These are phyloP conservation scores for Eidolon helvum DNA, from an alignment of 2,113 vertebrate genomes.

Conservation along the genomic window DNA sequence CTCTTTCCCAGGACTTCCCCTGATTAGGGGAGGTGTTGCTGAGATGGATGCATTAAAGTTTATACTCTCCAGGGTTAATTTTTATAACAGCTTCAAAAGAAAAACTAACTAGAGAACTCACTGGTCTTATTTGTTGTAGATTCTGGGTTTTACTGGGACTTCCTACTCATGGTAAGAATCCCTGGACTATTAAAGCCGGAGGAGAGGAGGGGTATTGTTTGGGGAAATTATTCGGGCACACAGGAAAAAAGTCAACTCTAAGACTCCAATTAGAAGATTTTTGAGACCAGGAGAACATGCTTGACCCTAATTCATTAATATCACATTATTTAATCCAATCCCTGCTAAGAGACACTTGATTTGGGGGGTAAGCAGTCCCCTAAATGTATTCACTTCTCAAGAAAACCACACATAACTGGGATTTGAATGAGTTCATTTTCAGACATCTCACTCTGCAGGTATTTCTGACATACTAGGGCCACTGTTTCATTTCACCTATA, in stretches of 20 bases:
- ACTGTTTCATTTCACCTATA: background rate
- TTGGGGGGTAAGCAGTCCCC: background rate
- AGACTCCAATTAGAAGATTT: background rate
- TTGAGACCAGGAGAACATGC: background rate
- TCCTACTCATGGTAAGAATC: background rate
- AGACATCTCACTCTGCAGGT: background rate
- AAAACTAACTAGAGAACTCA: background rate
- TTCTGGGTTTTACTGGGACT: background rate
- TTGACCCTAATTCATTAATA: background rate
- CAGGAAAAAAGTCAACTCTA: background rate
- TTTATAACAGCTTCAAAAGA: background rate
- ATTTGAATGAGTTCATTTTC: background rate
- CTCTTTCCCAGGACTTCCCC: background rate
- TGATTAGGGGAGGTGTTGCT: background rate
- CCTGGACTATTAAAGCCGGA: background rate
- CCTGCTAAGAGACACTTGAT: background rate
- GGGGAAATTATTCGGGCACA: background rate
- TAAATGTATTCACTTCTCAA: background rate
- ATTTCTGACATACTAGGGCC: rapidly evolving
- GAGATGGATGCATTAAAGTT: background rate
- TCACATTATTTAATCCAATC: background rate
- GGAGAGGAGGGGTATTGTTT: background rate
- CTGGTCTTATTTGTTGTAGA: background rate
- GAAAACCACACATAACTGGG: background rate
- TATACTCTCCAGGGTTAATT: background rate